Conservation (phyloP, 1,140 invertebrate genomes). For the Leptinotarsa lineolata region DNA sequence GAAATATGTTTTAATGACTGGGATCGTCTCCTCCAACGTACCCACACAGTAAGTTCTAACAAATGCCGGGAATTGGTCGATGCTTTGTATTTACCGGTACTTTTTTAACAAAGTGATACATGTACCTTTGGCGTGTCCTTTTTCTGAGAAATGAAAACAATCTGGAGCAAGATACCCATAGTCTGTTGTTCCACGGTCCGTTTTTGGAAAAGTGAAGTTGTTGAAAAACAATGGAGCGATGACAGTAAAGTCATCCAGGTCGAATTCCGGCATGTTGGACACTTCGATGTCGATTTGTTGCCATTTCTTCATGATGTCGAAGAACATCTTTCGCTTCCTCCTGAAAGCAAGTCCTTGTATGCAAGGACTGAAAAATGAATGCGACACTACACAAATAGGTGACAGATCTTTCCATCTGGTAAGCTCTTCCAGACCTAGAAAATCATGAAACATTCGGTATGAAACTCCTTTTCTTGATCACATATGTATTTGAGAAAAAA, state of each 20-base stretch:
- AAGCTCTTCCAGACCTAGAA: constrained; percentile 53
- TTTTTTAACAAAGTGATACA: too few relatives aligned
- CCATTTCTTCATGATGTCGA: constrained; percentile 56
- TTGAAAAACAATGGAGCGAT: constrained; percentile 62
- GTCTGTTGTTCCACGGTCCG: constrained; percentile 54
- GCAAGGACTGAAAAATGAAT: constrained; percentile 38
- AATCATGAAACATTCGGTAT: constrained; percentile 13
- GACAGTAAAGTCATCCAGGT: constrained; percentile 68
- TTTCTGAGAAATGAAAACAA: constrained; percentile 75
- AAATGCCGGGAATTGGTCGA: too few relatives aligned
- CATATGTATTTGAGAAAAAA: neutral
- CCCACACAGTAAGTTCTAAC: too few relatives aligned
- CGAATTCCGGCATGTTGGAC: constrained; percentile 52
- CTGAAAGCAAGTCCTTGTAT: constrained; percentile 47
- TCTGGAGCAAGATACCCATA: constrained; percentile 67
- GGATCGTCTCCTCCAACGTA: too few relatives aligned
- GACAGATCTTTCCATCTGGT: constrained; percentile 49
- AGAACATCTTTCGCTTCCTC: constrained; percentile 42
- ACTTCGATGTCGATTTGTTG: constrained; percentile 55
- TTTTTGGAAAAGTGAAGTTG: constrained; percentile 55
- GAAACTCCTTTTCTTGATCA: too few relatives aligned
- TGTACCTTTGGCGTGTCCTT: constrained; percentile 62
- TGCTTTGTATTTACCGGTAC: too few relatives aligned
- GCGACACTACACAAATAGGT: constrained; percentile 20
- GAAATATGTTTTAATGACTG: too few relatives aligned